These are phyloP conservation scores for Drosophila nigromelanica DNA, from an alignment of 1,140 invertebrate species.

Conservation along the genomic window DNA sequence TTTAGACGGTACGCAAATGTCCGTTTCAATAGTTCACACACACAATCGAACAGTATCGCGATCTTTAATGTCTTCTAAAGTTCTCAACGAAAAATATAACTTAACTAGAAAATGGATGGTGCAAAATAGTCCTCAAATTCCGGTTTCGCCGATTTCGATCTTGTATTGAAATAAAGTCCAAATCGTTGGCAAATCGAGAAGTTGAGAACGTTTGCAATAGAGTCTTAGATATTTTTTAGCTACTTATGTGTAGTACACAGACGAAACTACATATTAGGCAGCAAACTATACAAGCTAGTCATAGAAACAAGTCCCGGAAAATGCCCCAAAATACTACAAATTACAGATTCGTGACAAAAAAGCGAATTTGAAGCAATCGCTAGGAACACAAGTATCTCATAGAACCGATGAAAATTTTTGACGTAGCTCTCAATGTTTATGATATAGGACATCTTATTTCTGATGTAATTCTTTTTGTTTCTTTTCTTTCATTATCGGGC, in stretches of 20 bases:
- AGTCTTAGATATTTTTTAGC: constrained; percentile 29
- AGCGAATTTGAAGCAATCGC: constrained; percentile 4
- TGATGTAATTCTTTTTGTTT: not conserved
- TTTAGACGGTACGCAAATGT: not conserved
- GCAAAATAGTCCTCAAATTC: not conserved
- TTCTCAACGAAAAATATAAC: constrained; percentile 4
- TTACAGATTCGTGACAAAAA: constrained; percentile 7
- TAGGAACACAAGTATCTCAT: constrained; percentile 12
- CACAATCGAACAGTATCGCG: not conserved
- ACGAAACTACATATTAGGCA: not conserved
- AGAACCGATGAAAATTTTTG: constrained; percentile 25
- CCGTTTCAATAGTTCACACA: not conserved
- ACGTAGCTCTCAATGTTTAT: constrained; percentile 45
- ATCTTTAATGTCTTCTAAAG: not conserved
- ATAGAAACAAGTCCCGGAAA: constrained; percentile 27
- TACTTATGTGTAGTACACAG: constrained; percentile 4
- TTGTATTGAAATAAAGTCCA: not conserved
- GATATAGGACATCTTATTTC: constrained; percentile 10
- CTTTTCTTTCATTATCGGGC: not conserved
- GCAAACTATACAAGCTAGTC: constrained; percentile 48
- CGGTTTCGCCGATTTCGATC: constrained; percentile 3
- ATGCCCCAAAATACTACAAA: constrained; percentile 9
- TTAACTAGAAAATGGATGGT: constrained; percentile 36
- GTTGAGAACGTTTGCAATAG: constrained; percentile 5
- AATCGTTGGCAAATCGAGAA: not conserved